These are phyloP conservation scores for Oscheius myriophilus DNA, from an alignment of 2,888 invertebrate genomes.

Conservation along the genomic window DNA sequence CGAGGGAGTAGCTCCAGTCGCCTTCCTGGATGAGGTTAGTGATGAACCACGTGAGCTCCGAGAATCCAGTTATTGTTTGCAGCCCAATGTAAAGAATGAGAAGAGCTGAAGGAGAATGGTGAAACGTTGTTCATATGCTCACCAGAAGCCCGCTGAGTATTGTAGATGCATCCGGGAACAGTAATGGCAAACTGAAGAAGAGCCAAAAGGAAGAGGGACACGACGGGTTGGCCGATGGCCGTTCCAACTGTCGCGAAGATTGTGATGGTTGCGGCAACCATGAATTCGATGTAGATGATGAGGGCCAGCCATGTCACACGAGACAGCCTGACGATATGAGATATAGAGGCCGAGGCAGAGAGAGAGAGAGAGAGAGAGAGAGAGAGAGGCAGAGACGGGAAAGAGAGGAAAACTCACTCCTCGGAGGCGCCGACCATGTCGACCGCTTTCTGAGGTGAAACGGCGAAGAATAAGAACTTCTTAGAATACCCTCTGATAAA, in stretches of 20 bases:
- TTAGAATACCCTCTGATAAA: too few relatives aligned
- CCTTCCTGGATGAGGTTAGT: conserved; percentile 4
- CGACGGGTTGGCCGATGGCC: conserved; percentile 6
- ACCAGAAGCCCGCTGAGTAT: not conserved
- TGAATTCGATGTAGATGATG: conserved; percentile 1
- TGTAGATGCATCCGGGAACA: conserved; percentile 15
- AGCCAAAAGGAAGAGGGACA: conserved; percentile 5
- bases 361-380: too few relatives aligned
- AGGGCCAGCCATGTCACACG: conserved; percentile 12
- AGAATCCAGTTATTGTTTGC: conserved; percentile 5
- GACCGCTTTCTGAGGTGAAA: not conserved
- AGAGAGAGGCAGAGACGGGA: not conserved
- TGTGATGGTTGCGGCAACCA: not conserved
- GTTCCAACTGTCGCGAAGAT: conserved; percentile 6
- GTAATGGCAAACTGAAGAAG: conserved; percentile 16
- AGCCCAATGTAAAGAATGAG: conserved; percentile 8
- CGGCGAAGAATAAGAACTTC: too few relatives aligned
- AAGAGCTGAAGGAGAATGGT: not conserved
- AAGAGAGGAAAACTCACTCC: not conserved
- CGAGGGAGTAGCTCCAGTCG: not conserved
- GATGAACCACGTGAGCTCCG: conserved; percentile 8
- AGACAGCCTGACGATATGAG: not conserved
- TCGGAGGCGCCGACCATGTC: not conserved
- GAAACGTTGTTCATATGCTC: too few relatives aligned
- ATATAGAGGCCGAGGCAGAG: too few relatives aligned